Conservation (phyloP, 2,888 invertebrate genomes). For the Melipona beecheii region DNA sequence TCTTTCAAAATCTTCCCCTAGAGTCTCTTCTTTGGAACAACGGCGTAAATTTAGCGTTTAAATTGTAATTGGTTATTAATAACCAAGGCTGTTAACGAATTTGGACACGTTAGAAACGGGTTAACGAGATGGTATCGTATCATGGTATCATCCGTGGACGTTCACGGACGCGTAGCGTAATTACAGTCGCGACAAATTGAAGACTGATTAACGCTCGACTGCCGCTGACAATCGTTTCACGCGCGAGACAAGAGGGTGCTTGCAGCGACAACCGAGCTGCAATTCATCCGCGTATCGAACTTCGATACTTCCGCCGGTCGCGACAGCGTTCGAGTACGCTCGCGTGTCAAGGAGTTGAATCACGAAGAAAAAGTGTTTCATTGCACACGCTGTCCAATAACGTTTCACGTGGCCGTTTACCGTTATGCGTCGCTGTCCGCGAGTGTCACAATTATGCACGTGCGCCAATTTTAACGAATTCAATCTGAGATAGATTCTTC, state of each 20-base stretch:
- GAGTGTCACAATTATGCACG: neutral
- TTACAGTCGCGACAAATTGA: slow-evolving; percentile 36
- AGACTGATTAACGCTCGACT: slow-evolving; percentile 39
- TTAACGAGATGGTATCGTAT: neutral
- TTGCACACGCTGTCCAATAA: slow-evolving; percentile 55
- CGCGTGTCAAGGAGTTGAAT: slow-evolving; percentile 33
- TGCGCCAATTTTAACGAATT: slow-evolving; percentile 55
- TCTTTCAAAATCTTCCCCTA: too few relatives aligned
- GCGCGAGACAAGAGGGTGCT: slow-evolving; percentile 25
- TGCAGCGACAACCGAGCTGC: slow-evolving; percentile 9
- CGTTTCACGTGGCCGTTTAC: slow-evolving; percentile 41
- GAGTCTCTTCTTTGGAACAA: neutral
- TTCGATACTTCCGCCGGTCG: slow-evolving; percentile 5
- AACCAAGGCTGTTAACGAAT: neutral
- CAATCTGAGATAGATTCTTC: slow-evolving; percentile 37
- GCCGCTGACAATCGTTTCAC: slow-evolving; percentile 34
- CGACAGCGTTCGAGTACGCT: slow-evolving; percentile 31
- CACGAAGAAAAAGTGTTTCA: slow-evolving; percentile 23
- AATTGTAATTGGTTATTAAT: neutral
- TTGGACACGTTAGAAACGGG: neutral
- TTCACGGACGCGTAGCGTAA: slow-evolving; percentile 9
- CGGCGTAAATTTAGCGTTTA: neutral
- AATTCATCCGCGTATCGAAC: slow-evolving; percentile 34
- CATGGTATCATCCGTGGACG: neutral
- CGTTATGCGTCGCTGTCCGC: neutral